Base-by-base conservation (phyloP, 1,140 invertebrate genomes). In the Rhizoglyphus robini region DNA sequence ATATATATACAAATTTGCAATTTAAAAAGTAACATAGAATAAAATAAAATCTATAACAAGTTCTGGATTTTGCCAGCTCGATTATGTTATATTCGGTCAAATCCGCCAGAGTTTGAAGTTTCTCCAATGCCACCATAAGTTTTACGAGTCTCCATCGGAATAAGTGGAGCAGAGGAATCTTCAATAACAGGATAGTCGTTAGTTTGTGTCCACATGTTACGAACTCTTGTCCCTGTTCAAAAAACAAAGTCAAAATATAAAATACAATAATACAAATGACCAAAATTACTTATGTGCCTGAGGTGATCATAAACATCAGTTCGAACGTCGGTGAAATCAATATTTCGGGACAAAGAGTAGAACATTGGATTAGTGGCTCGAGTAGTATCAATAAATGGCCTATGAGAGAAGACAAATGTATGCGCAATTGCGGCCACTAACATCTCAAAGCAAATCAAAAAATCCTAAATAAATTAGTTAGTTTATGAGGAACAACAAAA, bases 391-490 rank as follows among this genome's bases (percentile, higher is more conserved):
- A 87, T 79, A 74, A 87, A 97, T 13, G 88, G 87, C 74, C 86
- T 84, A 75, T 94, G 87, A 29, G 90, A 90, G 74, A 96, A 97
- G 68, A 89, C 90, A 76, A 88, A 96, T 73, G 93, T 89, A 78
- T 96, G 93, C 2, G 90, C 92, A 15, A 96, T 83, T 0, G 92
- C 88, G 11, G 93, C 93, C 68, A 96, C 74, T 74, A 96, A 95
- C 93, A 97, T 97, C 78, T 97, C 93, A 71, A 96, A 91, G 72
- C 93, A 97, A 65, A 97, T 93, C 54, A 93, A 78, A 76, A 96
- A 95, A 79, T 96, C 89, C 84, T 93, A 76, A 25, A 65, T 67
- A 46, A 60, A 64, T 46, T 47, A 71, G 69, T 78, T 77, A 68
- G 64, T 72, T 54, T 54, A 73, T 51, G 66, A 64, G 25, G 31